Evolutionary conservation across 1,140 invertebrate species (phyloP), one percentile per base, ranked within the genome.

Genomic region (Zaprionus vittiger): DNA sequence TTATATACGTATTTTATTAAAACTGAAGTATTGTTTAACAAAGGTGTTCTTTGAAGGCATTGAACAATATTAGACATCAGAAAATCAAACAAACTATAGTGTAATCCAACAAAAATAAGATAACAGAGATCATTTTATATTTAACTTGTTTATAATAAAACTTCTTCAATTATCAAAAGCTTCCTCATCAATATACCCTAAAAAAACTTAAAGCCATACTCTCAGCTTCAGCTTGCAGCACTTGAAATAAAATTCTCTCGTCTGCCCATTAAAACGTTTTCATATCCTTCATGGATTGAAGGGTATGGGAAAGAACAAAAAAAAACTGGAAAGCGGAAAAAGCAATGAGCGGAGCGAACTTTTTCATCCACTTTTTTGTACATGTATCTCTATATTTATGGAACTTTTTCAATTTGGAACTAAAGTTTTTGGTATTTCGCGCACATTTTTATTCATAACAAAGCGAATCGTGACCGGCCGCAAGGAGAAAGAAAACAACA

Each of bases 361-460:
- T 87, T 85, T 85, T 89, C 66, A 62, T 63, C 69, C 63, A 68
- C 59, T 41, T 57, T 71, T 69, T 70, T 70, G 28, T 61, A 55
- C 75, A 77, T 77, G 85, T 85, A 85, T 87, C 87, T 90, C 67
- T 90, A 82, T 90, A 90, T 90, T 90, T 90, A 90, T 90, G 82
- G 81, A 90, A 90, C 85, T 90, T 90, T 90, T 90, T 90, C 85
- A 90, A 90, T 90, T 90, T 90, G 85, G 71, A 85, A 90, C 81
- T 91, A 90, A 90, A 90, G 85, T 90, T 90, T 72, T 81, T 49
- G 61, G 73, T 77, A 79, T 89, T 84, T 79, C 79, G 77, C 79
- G 66, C 68, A 73, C 67, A 90, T 89, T 81, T 90, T 82, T 89
- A 89, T 90, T 90, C 85, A 90, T 82, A 90, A 90, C 84, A 90